These are phyloP conservation scores for Scaptomyza caliginosa DNA, from an alignment of 2,888 invertebrate genomes.

Conservation along the genomic window DNA sequence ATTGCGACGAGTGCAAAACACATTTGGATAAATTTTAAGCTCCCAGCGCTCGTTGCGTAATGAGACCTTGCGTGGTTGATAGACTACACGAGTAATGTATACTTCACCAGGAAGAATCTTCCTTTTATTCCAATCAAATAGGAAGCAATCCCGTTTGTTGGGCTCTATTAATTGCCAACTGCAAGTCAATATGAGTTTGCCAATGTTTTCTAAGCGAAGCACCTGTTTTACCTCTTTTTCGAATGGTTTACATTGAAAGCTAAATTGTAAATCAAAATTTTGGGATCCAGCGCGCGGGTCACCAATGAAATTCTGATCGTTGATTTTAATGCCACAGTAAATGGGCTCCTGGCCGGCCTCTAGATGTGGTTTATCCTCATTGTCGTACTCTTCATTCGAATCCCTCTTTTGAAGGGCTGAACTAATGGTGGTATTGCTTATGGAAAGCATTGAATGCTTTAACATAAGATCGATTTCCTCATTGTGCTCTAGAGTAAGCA, in stretches of 20 bases:
- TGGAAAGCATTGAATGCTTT: slow-evolving; percentile 16
- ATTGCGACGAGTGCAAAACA: slow-evolving; percentile 44
- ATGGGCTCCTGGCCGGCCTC: not conserved
- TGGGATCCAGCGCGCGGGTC: slow-evolving; percentile 1
- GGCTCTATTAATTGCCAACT: slow-evolving; percentile 53
- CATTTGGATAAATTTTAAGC: slow-evolving; percentile 59
- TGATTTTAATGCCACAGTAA: slow-evolving; percentile 55
- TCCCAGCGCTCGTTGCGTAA: slow-evolving; percentile 51
- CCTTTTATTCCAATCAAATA: slow-evolving; percentile 48
- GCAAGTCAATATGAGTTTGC: slow-evolving; percentile 54
- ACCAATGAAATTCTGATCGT: slow-evolving; percentile 42
- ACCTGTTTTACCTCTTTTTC: slow-evolving; percentile 50
- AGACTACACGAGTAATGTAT: slow-evolving; percentile 50
- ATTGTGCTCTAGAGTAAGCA: not conserved
- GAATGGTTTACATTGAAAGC: slow-evolving; percentile 71
- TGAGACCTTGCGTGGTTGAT: slow-evolving; percentile 55
- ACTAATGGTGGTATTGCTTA: slow-evolving; percentile 53
- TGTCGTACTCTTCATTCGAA: not conserved
- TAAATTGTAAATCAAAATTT: slow-evolving; percentile 14
- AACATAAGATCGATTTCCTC: slow-evolving; percentile 39
- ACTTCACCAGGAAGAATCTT: slow-evolving; percentile 64
- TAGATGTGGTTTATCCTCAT: not conserved
- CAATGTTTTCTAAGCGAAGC: slow-evolving; percentile 72
- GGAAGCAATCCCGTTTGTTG: slow-evolving; percentile 51
- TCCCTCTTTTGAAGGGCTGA: not conserved